phyloP scores from a whole-genome alignment of 2,797 vertebrate genomes.

The Coracias cyanogaster region DNA sequence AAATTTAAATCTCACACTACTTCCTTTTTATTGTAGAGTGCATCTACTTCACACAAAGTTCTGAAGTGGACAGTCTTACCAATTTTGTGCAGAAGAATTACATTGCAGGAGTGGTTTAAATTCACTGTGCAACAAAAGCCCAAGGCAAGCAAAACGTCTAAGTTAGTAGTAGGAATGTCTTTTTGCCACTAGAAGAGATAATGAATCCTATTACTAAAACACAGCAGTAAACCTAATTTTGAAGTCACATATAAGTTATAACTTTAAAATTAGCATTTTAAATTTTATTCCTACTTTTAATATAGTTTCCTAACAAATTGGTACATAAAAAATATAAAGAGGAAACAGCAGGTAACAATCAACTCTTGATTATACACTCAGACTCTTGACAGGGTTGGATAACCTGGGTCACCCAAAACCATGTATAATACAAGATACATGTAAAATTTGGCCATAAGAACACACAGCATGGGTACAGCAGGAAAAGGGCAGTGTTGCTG shows the following conservation, averaged over 20 bases:
- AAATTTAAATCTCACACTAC: constrained; percentile 22
- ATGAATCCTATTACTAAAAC: constrained; percentile 50
- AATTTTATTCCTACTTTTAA: constrained; percentile 7
- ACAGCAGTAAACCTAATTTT: constrained; percentile 49
- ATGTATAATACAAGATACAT: not conserved
- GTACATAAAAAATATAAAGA: not conserved
- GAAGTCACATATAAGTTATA: not conserved
- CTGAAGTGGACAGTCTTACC: constrained; percentile 42
- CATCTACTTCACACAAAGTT: not conserved
- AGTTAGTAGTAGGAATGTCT: not conserved
- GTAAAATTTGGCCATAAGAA: not conserved
- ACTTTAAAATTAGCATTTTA: constrained; percentile 35
- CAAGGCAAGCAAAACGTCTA: not conserved
- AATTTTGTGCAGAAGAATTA: constrained; percentile 50
- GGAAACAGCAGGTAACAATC: constrained; percentile 14
- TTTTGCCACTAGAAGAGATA: constrained; percentile 41
- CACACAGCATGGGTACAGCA: not conserved
- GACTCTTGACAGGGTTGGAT: not conserved
- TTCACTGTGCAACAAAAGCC: constrained; percentile 27
- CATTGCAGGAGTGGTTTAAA: constrained; percentile 42
- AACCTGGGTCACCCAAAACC: not conserved
- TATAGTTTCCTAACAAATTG: not conserved
- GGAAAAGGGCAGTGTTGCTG: not conserved
- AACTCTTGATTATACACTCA: not conserved
- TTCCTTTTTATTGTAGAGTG: not conserved